Evolutionary conservation across 2,113 vertebrate species (phyloP), one percentile per base, ranked within the genome.

Genomic region (Dromas ardeola): DNA sequence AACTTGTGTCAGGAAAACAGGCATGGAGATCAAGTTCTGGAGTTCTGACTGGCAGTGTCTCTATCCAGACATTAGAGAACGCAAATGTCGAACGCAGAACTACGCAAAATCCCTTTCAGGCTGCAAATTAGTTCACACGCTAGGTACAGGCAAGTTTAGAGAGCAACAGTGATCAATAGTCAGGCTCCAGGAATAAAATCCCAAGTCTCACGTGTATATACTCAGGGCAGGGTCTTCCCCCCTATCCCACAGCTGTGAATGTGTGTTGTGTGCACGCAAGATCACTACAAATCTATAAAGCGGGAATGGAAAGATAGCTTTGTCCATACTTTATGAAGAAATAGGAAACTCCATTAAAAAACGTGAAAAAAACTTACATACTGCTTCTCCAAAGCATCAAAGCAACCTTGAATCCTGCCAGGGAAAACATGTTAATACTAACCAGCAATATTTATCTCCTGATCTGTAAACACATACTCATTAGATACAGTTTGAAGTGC

Each of bases 361-460:
- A 91, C 12, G 17, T 55, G 77, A 34, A 97, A 91, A 93, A 93
- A 91, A 98, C 98, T 98, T 98, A 98, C 98, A 73, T 98, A 98
- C 90, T 96, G 98, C 92, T 94, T 98, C 89, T 98, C 98, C 97
- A 98, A 95, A 94, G 98, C 98, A 96, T 98, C 97, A 97, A 98
- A 98, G 95, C 98, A 98, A 94, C 98, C 98, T 97, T 97, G 97
- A 95, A 98, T 97, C 98, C 98, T 98, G 96, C 81, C 91, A 96
- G 77, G 88, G 91, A 77, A 97, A 98, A 38, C 11, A 97, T 21
- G 38, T 86, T 88, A 94, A 38, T 80, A 62, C 78, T 94, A 98
- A 73, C 73, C 74, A 90, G 92, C 73, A 81, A 34, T 27, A 76
- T 34, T 79, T 94, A 94, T 65, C 93, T 95, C 66, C 71, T 45